A percentile compares a stretch with the other conserved stretches of the same genome.
These are phyloP conservation scores for Channa striata DNA, from an alignment of 2,797 vertebrate species.

Conservation along the genomic window DNA sequence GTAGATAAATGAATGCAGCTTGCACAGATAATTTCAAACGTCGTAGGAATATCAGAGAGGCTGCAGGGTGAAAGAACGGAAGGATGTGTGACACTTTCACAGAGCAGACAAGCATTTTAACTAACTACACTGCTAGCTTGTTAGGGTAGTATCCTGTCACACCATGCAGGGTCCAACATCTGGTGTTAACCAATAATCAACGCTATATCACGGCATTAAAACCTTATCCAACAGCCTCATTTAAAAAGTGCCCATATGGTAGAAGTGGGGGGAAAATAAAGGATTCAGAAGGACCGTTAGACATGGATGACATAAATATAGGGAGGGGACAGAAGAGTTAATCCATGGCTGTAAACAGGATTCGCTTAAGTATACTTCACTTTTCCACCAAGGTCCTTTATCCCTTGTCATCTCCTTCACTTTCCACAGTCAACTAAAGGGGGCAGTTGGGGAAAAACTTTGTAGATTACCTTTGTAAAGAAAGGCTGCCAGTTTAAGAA, in stretches of 20 bases:
- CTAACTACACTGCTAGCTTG: neutral
- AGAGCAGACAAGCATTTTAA: neutral
- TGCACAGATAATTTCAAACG: conserved; percentile 36
- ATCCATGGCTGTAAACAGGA: conserved; percentile 5
- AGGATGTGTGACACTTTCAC: neutral
- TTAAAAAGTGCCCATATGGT: no score
- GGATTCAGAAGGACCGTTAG: neutral
- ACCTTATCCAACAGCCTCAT: no score
- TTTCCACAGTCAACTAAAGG: conserved; percentile 1
- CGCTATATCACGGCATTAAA: neutral
- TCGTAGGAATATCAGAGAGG: conserved; percentile 5
- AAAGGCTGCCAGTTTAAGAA: no score
- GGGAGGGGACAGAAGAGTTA: neutral
- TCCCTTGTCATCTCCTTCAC: conserved; percentile 7
- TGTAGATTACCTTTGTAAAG: no score
- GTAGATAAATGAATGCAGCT: conserved; percentile 71
- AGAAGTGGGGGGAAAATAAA: neutral
- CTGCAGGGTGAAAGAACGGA: conserved; percentile 14
- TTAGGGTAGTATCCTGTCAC: no score
- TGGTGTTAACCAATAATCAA: no score
- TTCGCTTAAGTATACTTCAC: neutral
- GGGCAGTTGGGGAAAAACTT: neutral
- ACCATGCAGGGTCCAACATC: no score
- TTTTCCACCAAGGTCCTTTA: conserved; percentile 8
- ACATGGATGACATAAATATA: neutral